Evolutionary conservation across 2,113 vertebrate species (phyloP), one percentile per base, ranked within the genome.

Genomic region (Burhinus oedicnemus): DNA sequence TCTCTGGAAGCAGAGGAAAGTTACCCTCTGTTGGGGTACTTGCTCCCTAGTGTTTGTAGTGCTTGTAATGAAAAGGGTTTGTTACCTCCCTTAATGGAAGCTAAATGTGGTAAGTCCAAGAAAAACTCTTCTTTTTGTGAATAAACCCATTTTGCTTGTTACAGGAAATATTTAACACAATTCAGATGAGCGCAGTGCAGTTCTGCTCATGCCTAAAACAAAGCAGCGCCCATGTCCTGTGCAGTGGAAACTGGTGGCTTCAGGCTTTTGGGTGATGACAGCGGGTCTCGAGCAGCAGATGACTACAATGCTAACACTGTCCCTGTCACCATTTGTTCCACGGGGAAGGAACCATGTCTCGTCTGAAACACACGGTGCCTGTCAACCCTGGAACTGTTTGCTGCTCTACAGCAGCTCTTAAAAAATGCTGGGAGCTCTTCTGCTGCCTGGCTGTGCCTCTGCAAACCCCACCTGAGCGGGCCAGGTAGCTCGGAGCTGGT

Each of bases 381-480:
- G 36, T n/a, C 60, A 1, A 8, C 27, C 45, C n/a, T 58, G 66
- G 44, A 58, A 2, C 40, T 52, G 40, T 2, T 57, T 60, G 15
- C 51, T 85, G 69, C 74, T 92, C 26, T 42, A 21, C 16, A 44
- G 72, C 27, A 54, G n/a, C 66, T 90, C 42, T 70, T 38, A 12
- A 25, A 18, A 65, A 40, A 1, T 5, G 21, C 5, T 5, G 38
- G 51, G 47, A 64, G 6, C 61, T 18, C 36, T 47, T n/a, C 5
- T 44, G 25, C 51, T 87, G 54, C 51, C 45, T 21, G 2, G 17
- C 72, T 75, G 9, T 58, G 19, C 36, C 55, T 32, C 44, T 18
- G 21, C 44, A 79, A 49, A 15, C 19, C 44, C 36, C 15, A 10
- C 32, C 52, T 52, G 82, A 38, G 54, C 0, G 0, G 38, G n/a